A percentile compares a stretch with the other conserved stretches of the same genome.
These are phyloP conservation scores for Tetraodon nigroviridis DNA, from an alignment of 2,113 vertebrate genomes.

Conservation along the genomic window DNA sequence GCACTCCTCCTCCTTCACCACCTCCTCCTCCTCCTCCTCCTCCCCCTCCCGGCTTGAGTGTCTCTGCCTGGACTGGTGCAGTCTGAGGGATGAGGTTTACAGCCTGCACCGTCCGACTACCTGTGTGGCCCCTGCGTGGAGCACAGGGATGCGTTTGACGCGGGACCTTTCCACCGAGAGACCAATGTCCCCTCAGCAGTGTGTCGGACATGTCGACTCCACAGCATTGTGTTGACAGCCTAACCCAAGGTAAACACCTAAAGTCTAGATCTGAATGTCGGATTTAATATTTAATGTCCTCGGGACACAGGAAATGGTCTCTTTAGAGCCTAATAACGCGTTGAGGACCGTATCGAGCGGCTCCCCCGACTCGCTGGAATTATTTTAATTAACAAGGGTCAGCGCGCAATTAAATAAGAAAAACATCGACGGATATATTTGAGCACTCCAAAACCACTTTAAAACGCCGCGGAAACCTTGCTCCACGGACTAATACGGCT, in stretches of 20 bases:
- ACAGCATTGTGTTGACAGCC: constrained; percentile 55
- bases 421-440: constrained; percentile 16
- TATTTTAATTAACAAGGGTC: constrained; percentile 12
- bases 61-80: constrained; percentile 46
- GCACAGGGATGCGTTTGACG: constrained; percentile 68
- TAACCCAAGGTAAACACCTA: constrained; percentile 54
- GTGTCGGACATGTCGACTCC: constrained; percentile 52
- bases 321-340: constrained; percentile 1
- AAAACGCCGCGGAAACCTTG: neutral
- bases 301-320: constrained; percentile 1
- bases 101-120: constrained; percentile 77
- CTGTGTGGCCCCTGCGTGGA: constrained; percentile 88
- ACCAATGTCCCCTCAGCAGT: constrained; percentile 49
- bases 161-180: constrained; percentile 43
- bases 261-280: constrained; percentile 14
- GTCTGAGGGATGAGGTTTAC: constrained; percentile 75
- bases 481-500: constrained; percentile 1
- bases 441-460: constrained; percentile 1
- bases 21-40: constrained; percentile 27
- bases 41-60: constrained; percentile 44
- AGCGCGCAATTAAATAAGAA: constrained; percentile 40
- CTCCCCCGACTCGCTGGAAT: neutral
- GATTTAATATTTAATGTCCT: constrained; percentile 3
- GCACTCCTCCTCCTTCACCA: constrained; percentile 29
- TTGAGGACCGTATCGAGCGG: neutral